A percentile compares a stretch with the other conserved stretches of the same genome.
phyloP scores from a whole-genome alignment of 1,140 invertebrate species.

The Arctopsyche grandis region DNA sequence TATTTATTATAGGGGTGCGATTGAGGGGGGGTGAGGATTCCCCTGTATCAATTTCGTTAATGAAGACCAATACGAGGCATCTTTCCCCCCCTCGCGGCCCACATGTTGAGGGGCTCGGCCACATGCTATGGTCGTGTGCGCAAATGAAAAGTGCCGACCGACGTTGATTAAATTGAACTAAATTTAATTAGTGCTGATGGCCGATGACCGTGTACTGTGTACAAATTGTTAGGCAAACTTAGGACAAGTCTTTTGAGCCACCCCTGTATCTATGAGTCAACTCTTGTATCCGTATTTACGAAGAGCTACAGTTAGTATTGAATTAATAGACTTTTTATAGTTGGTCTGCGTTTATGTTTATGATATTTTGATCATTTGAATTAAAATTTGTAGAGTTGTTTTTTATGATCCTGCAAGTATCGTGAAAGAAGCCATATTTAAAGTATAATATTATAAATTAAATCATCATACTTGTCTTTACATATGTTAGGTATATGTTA shows the following conservation, averaged over 20 bases:
- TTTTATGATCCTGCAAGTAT: too few species aligned
- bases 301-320: too few species aligned
- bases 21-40: not conserved
- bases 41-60: constrained; percentile 44
- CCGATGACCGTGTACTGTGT: constrained; percentile 26
- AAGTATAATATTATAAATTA: too few species aligned
- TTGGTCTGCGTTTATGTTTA: too few species aligned
- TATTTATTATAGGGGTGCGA: not conserved
- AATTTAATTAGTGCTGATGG: constrained; percentile 41
- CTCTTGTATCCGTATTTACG: too few species aligned
- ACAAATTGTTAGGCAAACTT: constrained; percentile 39
- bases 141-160: constrained; percentile 40
- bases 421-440: too few species aligned
- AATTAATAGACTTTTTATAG: too few species aligned
- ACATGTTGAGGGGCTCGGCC: constrained; percentile 24
- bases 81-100: constrained; percentile 18
- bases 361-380: too few species aligned
- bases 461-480: too few species aligned
- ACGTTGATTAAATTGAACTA: constrained; percentile 42
- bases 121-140: constrained; percentile 30
- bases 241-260: not conserved
- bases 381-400: too few species aligned
- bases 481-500: too few species aligned
- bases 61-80: constrained; percentile 34
- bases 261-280: too few species aligned